Conservation (phyloP, 1,140 invertebrate species). For the Cotesia glomerata region DNA sequence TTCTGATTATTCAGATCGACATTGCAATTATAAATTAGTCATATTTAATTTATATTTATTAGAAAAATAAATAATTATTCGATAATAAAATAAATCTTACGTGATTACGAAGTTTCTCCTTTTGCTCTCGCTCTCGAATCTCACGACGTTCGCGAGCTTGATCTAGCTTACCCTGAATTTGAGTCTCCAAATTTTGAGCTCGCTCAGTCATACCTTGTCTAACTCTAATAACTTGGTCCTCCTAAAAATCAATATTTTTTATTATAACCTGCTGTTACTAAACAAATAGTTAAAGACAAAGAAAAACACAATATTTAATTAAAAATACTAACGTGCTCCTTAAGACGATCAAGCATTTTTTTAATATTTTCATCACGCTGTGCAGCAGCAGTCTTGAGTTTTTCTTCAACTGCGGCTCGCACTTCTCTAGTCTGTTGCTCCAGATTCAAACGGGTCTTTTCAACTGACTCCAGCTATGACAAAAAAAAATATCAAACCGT, state of each 20-base stretch:
- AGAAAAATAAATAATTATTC: background rate
- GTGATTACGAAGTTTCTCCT: constrained; percentile 77
- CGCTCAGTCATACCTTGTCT: constrained; percentile 69
- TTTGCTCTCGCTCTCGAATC: constrained; percentile 73
- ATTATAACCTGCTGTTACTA: background rate
- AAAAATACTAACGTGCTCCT: constrained; percentile 79
- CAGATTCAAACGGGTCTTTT: constrained; percentile 80
- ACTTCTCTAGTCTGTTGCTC: constrained; percentile 86
- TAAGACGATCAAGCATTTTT: constrained; percentile 85
- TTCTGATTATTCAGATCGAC: constrained; percentile 61
- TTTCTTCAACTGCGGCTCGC: constrained; percentile 81
- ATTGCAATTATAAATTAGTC: constrained; percentile 21
- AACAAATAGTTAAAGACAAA: background rate
- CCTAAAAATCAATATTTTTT: constrained; percentile 60
- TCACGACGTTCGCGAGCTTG: constrained; percentile 73
- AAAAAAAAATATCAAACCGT: constrained; percentile 20
- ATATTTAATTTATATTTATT: constrained; percentile 29
- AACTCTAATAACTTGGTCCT: constrained; percentile 75
- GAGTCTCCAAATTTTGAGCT: constrained; percentile 70
- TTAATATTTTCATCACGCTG: constrained; percentile 87
- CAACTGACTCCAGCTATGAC: constrained; percentile 79
- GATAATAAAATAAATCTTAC: constrained; percentile 62
- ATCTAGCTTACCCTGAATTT: constrained; percentile 77
- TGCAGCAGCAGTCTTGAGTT: constrained; percentile 80
- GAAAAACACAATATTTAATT: no score